Percentiles rank a stretch among this genome's conserved stretches.
Conservation (phyloP, 2,888 invertebrate genomes). For the Chloroclysta siterata region DNA sequence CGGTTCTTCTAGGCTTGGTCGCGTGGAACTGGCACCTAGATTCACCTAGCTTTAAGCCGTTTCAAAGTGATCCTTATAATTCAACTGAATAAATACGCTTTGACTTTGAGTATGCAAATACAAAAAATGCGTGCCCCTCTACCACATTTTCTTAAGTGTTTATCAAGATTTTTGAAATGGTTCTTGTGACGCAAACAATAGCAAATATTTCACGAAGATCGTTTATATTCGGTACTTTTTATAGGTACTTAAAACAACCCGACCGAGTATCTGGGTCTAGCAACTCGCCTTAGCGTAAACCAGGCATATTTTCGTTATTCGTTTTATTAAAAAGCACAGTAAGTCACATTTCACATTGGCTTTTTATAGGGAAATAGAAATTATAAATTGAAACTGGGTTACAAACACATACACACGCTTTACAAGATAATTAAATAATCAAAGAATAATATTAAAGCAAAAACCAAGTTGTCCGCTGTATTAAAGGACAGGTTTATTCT, state of each 20-base stretch:
- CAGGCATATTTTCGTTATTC: not conserved
- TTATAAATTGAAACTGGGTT: not conserved
- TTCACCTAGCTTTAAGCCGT: too few relatives aligned
- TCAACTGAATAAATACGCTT: too few relatives aligned
- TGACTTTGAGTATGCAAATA: too few relatives aligned
- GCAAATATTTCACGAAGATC: too few relatives aligned
- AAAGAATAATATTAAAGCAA: too few relatives aligned
- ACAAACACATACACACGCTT: not conserved
- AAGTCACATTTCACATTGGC: not conserved
- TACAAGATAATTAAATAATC: too few relatives aligned
- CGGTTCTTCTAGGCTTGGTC: too few relatives aligned
- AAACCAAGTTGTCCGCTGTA: too few relatives aligned
- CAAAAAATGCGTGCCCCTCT: not conserved
- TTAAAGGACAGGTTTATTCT: too few relatives aligned
- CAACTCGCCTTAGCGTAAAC: not conserved
- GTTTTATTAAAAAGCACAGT: not conserved
- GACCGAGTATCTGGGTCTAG: not conserved
- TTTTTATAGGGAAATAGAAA: not conserved
- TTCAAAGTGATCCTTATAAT: too few relatives aligned
- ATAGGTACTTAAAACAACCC: not conserved
- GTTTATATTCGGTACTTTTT: too few relatives aligned
- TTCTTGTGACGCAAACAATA: not conserved
- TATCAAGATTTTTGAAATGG: not conserved
- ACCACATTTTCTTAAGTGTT: not conserved
- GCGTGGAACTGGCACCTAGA: too few relatives aligned